Base-by-base conservation (phyloP, 2,888 invertebrate species). In the Coronaproctus castanopsis region DNA sequence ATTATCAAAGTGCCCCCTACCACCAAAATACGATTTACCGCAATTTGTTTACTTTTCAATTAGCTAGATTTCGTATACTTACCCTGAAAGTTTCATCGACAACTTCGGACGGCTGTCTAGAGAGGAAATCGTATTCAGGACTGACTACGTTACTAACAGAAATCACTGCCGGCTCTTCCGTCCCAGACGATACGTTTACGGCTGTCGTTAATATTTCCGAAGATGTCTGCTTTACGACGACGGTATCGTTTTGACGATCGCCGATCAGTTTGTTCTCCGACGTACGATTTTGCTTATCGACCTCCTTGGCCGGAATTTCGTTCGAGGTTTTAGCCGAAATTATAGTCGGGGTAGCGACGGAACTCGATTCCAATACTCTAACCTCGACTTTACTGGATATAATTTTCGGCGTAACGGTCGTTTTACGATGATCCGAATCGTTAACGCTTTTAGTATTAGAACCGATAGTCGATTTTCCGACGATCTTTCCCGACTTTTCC, bases 71-170 rank as follows among this genome's bases (percentile, higher is more conserved):
- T 36, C 19, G n/a, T 19, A n/a, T 24, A 60, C 63, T 60, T 66
- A 87, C 82, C 73, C 83, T 84, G 71, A 82, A 88, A 0, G 87
- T 86, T 75, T 88, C 87, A 71, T 88, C 87, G 5, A 86, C 82
- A 65, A 84, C 82, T 72, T 88, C 87, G 8, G 85, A 82, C 0
- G 88, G 88, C 68, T 89, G 87, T 50, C 87, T 78, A 5, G 87
- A 87, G 2, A 88, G 76, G 68, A 87, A 85, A 70, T 88, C 87
- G 68, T 87, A 88, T 72, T 87, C 87, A 0, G 87, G 85, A 63
- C 85, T 84, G 10, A 78, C 71, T 52, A 80, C 76, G 19, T 80
- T 79, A 62, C 81, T 80, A 65, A 79, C 78, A 68, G 58, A 68
- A 21, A 79, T 76, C 53, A 80, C 75, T 72, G 80, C 78, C 10